Percentiles rank a stretch among this genome's conserved stretches.
Conservation (phyloP, 1,140 invertebrate genomes). For the Drosophila lacertosa region DNA sequence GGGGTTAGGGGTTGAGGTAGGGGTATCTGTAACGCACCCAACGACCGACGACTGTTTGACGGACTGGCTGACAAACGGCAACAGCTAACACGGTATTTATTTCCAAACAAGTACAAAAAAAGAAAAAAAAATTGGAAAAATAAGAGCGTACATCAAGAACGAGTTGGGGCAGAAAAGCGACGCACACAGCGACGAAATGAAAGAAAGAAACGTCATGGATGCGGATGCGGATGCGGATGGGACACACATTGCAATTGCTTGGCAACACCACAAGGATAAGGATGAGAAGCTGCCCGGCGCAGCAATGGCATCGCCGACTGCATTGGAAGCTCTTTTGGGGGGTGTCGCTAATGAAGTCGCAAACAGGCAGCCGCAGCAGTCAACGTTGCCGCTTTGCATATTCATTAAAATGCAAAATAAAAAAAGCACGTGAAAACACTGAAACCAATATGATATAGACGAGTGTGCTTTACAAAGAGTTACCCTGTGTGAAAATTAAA, state of each 20-base stretch:
- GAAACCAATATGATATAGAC: neutral
- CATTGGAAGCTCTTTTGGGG: conserved; percentile 21
- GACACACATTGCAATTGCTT: conserved; percentile 63
- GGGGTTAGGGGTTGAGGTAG: neutral
- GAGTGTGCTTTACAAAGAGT: neutral
- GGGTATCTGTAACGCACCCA: conserved; percentile 36
- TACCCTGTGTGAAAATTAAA: neutral
- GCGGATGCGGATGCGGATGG: conserved; percentile 22
- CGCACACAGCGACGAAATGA: conserved; percentile 5
- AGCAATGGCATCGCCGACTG: conserved; percentile 25
- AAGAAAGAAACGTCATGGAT: conserved; percentile 33
- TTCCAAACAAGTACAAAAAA: conserved; percentile 63
- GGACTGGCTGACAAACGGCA: conserved; percentile 35
- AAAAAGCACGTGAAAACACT: conserved; percentile 24
- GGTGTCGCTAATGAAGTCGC: conserved; percentile 80
- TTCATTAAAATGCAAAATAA: conserved; percentile 56
- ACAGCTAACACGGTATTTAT: conserved; percentile 73
- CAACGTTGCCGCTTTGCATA: conserved; percentile 46
- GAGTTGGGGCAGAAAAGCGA: conserved; percentile 16
- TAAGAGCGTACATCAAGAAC: neutral
- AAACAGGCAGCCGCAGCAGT: conserved; percentile 59
- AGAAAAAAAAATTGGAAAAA: conserved; percentile 17
- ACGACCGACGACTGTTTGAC: conserved; percentile 30
- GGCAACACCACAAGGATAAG: conserved; percentile 56
- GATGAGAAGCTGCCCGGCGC: conserved; percentile 23